Base-by-base conservation (phyloP, 1,140 invertebrate genomes). In the Drosophila pallidifrons region DNA sequence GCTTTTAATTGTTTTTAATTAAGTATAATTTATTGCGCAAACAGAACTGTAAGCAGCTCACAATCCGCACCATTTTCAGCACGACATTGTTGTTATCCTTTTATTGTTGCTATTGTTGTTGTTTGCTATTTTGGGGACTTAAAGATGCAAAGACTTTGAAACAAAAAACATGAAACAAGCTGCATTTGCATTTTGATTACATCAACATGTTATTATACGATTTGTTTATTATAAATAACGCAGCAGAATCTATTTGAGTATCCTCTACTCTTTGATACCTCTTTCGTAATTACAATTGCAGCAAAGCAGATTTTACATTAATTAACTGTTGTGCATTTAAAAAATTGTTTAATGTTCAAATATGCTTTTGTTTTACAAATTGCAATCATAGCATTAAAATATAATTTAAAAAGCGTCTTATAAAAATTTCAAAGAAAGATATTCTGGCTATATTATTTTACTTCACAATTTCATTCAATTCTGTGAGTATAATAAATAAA, bases 1-100 rank as follows among this genome's bases (percentile, higher is more conserved):
- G 85, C 81, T 88, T 88, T 89, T 89, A 88, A 88, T 88, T 88
- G 85, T 88, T 89, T 88, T 88, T 88, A 88, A 88, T 88, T 88
- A 88, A 89, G 85, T 85, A 85, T 76, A 83, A 89, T 88, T 88
- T 88, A 85, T 88, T 73, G 81, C 60, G 71, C 85, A 88, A 89
- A 88, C 75, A 89, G 3, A 25, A 77, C 76, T 58, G 35, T 66
- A 79, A 76, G 51, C 60, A 54, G 43, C 43, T 57, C 28, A 55
- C 30, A 60, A 52, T 45, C 28, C 60, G 28, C 54, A 72, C 32
- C 8, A 57, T 58, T 69, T 51, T 55, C 41, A 10, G 10, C 32
- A 6, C 28, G 16, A 16, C 28, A 16, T 20, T 13, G 43, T 47
- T 13, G 49, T 30, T 30, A 25, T 25, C 20, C 25, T 25, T 47